Conservation (phyloP, 1,140 invertebrate species). For the Rhynchophorus ferrugineus region DNA sequence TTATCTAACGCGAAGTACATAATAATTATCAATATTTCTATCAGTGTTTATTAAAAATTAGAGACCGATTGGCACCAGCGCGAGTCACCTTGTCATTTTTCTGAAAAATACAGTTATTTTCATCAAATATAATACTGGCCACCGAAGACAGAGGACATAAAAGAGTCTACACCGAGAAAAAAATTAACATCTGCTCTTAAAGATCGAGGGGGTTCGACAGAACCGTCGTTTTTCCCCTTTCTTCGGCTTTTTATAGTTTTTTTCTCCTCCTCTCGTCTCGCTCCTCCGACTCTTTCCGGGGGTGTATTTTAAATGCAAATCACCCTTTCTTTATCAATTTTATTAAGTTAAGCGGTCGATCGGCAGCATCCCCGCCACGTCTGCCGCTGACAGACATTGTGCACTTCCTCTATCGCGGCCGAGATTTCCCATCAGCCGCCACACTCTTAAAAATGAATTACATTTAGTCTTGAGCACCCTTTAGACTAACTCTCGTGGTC, state of each 20-base stretch:
- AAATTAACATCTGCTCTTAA: background rate
- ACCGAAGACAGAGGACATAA: too few species aligned
- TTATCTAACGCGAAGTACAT: too few species aligned
- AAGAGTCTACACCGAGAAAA: too few species aligned
- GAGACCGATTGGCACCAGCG: too few species aligned
- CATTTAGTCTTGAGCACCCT: constrained; percentile 27
- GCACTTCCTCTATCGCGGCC: constrained; percentile 16
- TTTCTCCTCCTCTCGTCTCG: background rate
- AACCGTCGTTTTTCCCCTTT: too few species aligned
- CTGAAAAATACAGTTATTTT: too few species aligned
- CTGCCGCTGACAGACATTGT: constrained; percentile 28
- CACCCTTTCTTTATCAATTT: constrained; percentile 27
- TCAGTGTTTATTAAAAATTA: too few species aligned
- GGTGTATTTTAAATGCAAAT: constrained; percentile 29
- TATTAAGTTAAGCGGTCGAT: constrained; percentile 27
- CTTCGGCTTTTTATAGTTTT: background rate
- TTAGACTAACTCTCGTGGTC: constrained; percentile 17
- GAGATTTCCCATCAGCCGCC: constrained; percentile 23
- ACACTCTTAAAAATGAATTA: constrained; percentile 31
- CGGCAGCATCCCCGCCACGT: constrained; percentile 8
- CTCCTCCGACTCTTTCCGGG: constrained; percentile 9
- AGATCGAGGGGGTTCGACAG: background rate
- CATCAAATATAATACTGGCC: too few species aligned
- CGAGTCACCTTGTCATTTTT: too few species aligned
- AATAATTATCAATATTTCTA: too few species aligned